Base-by-base conservation (phyloP, 35 echinoderm and acorn worm genomes). In the Stichopus chloronotus region DNA sequence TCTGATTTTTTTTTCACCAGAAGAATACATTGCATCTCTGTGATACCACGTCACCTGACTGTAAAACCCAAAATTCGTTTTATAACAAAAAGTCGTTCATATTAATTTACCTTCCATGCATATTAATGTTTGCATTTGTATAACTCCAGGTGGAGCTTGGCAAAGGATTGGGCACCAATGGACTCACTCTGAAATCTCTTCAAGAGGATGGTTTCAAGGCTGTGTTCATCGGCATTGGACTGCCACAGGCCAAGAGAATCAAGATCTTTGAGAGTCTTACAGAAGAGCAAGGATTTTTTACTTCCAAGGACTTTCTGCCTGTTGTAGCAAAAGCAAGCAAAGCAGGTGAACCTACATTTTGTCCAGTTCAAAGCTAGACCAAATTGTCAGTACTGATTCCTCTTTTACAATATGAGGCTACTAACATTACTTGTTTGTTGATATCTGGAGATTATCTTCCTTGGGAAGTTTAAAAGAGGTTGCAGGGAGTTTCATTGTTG, bases 271-370 rank as follows among this genome's bases (percentile, higher is more conserved):
- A 93, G n/a, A 84, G 85, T 43, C 72, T 99, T 63, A 96, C 97
- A 0, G 88, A 91, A 63, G 93, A 99, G n/a, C 93, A 99, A 56
- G 97, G 97, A 5, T 99, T 99, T 74, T 96, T 87, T 22, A 99
- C 97, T 2, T 99, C 97, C 72, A 99, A 99, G 81, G 97, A 96
- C 81, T 99, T 84, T 79, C 88, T 99, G 13, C 97, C 97, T 6
- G 81, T 92, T 13, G 97, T 99, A 8, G 71, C 97, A 8, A 86
- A 81, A 59, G 97, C 97, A 24, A 99, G 97, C 77, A 99, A 99
- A 96, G 87, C 95, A 96, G 97, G 97, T 98, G 79, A 21, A 57
- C n/a, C 22, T 21, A 22, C 22, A 22, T 72, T 72, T 16, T 72
- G 69, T 13, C 22, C 22, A 72, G 22, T 72, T 72, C 22, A 43